Evolutionary conservation across 2,888 invertebrate genomes (phyloP).

Genomic region (Ommatoiulus sabulosus): DNA sequence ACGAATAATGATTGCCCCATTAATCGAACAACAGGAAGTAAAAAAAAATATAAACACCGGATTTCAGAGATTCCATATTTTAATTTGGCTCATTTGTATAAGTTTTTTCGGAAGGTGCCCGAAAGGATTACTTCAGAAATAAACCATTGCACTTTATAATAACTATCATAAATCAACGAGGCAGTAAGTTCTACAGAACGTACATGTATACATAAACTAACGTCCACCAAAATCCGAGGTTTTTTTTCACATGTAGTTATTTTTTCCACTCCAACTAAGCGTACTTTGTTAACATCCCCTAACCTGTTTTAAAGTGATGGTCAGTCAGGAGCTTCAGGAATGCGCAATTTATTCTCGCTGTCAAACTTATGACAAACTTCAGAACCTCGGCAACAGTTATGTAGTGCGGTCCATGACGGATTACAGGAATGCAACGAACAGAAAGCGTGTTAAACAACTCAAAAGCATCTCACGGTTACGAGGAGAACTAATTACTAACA

Average conservation of each 20-base stretch:
- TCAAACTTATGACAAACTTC: conserved; percentile 17
- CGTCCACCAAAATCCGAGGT: background rate
- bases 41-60: too few relatives aligned
- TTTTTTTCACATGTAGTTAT: background rate
- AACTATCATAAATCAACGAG: too few relatives aligned
- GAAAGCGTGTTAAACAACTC: background rate
- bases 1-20: too few relatives aligned
- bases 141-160: too few relatives aligned
- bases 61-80: too few relatives aligned
- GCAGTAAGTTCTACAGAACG: too few relatives aligned
- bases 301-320: conserved; percentile 21
- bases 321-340: background rate
- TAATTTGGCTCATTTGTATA: too few relatives aligned
- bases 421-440: conserved; percentile 23
- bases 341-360: background rate
- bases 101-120: too few relatives aligned
- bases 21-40: too few relatives aligned
- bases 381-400: background rate
- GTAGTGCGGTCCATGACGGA: background rate
- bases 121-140: too few relatives aligned
- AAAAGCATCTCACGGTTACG: background rate
- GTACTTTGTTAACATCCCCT: background rate
- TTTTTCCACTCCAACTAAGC: background rate
- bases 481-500: background rate
- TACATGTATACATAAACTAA: too few relatives aligned